phyloP scores from a whole-genome alignment of 2,888 invertebrate species.

The Cephus nigrinus region DNA sequence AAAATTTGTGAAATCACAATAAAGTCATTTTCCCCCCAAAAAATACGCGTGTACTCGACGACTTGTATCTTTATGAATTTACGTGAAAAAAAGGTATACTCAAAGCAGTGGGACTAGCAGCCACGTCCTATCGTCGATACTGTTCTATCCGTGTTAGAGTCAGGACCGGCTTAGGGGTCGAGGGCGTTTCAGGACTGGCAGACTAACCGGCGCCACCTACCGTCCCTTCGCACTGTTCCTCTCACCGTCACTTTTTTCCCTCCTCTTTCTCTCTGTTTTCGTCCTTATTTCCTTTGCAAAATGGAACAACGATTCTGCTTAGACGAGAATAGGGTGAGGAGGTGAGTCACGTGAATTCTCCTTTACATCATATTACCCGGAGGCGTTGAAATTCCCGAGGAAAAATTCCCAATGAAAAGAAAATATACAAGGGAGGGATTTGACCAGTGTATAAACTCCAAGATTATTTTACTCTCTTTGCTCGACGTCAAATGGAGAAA shows the following conservation, averaged over 20 bases:
- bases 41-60: background rate
- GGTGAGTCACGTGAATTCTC: background rate
- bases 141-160: background rate
- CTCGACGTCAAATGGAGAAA: background rate
- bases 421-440: background rate
- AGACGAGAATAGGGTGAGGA: background rate
- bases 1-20: background rate
- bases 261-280: background rate
- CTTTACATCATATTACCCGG: background rate
- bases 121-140: background rate
- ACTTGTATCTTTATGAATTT: background rate
- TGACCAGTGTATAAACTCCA: background rate
- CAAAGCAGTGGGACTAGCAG: background rate
- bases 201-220: slow-evolving; percentile 52
- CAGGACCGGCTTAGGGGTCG: slow-evolving; percentile 27
- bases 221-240: background rate
- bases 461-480: background rate
- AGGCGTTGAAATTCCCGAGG: background rate
- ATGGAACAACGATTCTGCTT: background rate
- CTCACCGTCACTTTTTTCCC: background rate
- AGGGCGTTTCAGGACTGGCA: slow-evolving; percentile 43
- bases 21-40: background rate
- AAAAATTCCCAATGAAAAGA: background rate
- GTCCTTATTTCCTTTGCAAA: background rate
- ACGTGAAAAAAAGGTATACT: too few species aligned